Conservation (phyloP, 2,888 invertebrate species). For the Chrysotoxum bicinctum region DNA sequence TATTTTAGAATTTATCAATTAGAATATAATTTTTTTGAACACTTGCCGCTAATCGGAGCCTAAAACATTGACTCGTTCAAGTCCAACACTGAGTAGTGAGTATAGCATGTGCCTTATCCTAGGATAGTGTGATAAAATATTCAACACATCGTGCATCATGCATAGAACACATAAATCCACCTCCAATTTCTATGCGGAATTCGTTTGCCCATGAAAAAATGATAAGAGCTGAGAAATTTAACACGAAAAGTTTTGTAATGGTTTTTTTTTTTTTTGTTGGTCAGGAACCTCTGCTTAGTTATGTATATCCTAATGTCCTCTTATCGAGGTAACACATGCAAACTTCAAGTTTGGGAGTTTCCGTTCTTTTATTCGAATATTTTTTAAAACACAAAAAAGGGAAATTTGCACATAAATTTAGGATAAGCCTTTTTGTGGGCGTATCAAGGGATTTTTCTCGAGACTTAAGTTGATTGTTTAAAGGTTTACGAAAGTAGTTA, state of each 20-base stretch:
- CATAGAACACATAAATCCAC: constrained; percentile 37
- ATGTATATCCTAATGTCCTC: background rate
- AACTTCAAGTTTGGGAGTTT: constrained; percentile 21
- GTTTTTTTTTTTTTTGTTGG: background rate
- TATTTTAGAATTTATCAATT: no score
- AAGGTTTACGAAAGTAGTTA: no score
- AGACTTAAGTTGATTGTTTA: no score
- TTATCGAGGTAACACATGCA: constrained; percentile 43
- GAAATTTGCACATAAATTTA: constrained; percentile 18
- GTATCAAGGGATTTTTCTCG: no score
- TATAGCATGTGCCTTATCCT: background rate
- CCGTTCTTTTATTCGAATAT: background rate
- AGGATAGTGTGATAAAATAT: constrained; percentile 12
- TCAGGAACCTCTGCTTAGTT: constrained; percentile 16
- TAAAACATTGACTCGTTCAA: background rate
- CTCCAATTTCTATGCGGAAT: constrained; percentile 30
- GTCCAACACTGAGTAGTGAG: background rate
- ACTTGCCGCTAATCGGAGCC: background rate
- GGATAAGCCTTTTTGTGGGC: background rate
- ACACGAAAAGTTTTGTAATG: constrained; percentile 24
- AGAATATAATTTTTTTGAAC: no score
- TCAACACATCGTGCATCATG: background rate
- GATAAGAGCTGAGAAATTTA: constrained; percentile 47
- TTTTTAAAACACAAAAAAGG: background rate
- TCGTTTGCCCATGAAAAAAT: constrained; percentile 27